Conservation (phyloP, 1,140 invertebrate genomes). For the Brachionus asplanchnoidis region DNA sequence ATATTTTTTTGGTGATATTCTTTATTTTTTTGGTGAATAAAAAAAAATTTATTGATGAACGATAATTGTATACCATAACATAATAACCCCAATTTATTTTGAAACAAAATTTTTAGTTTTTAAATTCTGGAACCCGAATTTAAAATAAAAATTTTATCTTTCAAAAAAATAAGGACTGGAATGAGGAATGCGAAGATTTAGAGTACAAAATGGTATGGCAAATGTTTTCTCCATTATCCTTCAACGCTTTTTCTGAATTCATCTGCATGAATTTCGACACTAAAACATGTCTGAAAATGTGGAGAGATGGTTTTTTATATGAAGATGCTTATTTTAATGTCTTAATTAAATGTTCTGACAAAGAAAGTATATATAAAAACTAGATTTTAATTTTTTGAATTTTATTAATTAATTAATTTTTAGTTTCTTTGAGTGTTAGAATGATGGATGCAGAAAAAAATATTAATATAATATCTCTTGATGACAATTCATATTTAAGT, state of each 20-base stretch:
- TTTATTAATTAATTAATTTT: not conserved
- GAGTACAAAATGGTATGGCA: constrained; percentile 20
- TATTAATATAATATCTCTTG: not conserved
- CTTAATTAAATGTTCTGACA: not conserved
- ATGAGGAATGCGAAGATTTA: not conserved
- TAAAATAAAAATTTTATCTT: too few species aligned
- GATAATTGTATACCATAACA: too few species aligned
- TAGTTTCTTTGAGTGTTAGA: not conserved
- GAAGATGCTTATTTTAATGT: not conserved
- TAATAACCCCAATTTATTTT: too few species aligned
- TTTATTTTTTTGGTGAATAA: too few species aligned
- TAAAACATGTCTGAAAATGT: not conserved
- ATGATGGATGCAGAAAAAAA: constrained; percentile 1
- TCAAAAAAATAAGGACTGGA: not conserved
- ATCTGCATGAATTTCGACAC: not conserved
- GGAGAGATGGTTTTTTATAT: not conserved
- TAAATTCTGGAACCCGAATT: too few species aligned
- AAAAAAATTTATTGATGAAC: too few species aligned
- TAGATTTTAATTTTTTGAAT: not conserved
- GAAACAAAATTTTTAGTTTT: too few species aligned
- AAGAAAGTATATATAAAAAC: not conserved
- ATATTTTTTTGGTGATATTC: too few species aligned
- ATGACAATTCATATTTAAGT: not conserved
- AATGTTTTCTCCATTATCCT: not conserved
- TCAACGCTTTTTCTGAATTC: not conserved